A percentile compares a stretch with the other conserved stretches of the same genome.
Conservation (phyloP, 2,113 vertebrate species). For the Cinclus mexicanus region DNA sequence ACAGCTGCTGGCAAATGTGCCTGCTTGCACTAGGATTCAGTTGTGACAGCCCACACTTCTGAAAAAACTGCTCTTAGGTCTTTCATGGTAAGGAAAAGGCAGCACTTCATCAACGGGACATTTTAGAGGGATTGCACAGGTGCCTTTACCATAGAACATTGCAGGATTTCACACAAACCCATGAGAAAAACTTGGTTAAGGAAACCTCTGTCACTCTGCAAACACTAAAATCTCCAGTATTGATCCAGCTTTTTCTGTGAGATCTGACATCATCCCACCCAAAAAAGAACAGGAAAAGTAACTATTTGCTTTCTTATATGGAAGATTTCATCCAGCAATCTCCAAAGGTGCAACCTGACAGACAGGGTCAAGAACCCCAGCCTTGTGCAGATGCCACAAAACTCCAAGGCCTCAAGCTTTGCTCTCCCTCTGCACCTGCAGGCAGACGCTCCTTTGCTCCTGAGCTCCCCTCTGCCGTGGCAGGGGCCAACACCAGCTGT, state of each 20-base stretch:
- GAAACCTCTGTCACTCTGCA: not conserved
- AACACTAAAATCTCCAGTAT: not conserved
- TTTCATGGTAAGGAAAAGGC: not conserved
- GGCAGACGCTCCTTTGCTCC: not conserved
- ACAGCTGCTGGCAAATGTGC: not conserved
- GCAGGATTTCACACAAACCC: not conserved
- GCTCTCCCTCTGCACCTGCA: not conserved
- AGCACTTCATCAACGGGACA: not conserved
- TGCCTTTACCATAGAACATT: not conserved
- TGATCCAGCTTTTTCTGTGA: not conserved
- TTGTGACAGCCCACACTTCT: not conserved
- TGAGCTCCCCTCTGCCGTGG: fast-evolving
- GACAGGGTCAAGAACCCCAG: not conserved
- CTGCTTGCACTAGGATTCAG: not conserved
- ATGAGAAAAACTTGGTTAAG: not conserved
- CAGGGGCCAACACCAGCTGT: not conserved
- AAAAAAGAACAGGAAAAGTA: not conserved
- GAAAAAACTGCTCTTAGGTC: not conserved
- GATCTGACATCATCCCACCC: not conserved
- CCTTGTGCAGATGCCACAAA: not conserved
- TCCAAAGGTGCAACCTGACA: not conserved
- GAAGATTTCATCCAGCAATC: not conserved
- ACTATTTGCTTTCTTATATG: not conserved
- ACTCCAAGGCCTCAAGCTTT: not conserved
- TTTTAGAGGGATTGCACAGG: not conserved